Conservation (phyloP, 1,140 invertebrate genomes). For the Drosophila aff. region DNA sequence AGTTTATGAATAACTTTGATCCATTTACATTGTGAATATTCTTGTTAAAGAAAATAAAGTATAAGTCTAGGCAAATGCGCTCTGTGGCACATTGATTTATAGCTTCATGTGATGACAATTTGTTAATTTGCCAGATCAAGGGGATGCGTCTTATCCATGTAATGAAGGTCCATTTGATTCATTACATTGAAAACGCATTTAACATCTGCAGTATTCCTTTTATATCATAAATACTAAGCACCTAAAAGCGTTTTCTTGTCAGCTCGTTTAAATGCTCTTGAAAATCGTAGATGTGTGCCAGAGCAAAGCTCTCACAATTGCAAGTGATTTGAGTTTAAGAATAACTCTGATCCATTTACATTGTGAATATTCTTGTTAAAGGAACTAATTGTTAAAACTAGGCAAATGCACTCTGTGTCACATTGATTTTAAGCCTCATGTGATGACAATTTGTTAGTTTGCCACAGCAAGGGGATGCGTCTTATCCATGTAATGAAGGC, state of each 20-base stretch:
- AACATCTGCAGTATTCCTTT: slow-evolving; percentile 31
- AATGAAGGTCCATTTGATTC: not conserved
- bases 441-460: slow-evolving; percentile 78
- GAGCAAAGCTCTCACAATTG: slow-evolving; percentile 53
- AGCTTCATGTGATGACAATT: slow-evolving; percentile 69
- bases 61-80: slow-evolving; percentile 3
- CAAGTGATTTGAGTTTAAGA: slow-evolving; percentile 46
- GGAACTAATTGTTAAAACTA: not conserved
- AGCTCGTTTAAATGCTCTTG: slow-evolving; percentile 59
- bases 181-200: slow-evolving; percentile 60
- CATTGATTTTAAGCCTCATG: slow-evolving; percentile 40
- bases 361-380: slow-evolving; percentile 35
- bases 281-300: slow-evolving; percentile 77
- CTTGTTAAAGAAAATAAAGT: not conserved
- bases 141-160: slow-evolving; percentile 69
- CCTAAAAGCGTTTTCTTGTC: slow-evolving; percentile 79
- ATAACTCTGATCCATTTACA: slow-evolving; percentile 40
- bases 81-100: slow-evolving; percentile 65
- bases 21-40: slow-evolving; percentile 54
- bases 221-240: slow-evolving; percentile 27
- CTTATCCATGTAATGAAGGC: slow-evolving; percentile 67
- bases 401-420: slow-evolving; percentile 61
- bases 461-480: slow-evolving; percentile 55
- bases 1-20: slow-evolving; percentile 20
- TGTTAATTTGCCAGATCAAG: slow-evolving; percentile 70